phyloP scores from a whole-genome alignment of 2,888 invertebrate species.

The Timema cristinae region DNA sequence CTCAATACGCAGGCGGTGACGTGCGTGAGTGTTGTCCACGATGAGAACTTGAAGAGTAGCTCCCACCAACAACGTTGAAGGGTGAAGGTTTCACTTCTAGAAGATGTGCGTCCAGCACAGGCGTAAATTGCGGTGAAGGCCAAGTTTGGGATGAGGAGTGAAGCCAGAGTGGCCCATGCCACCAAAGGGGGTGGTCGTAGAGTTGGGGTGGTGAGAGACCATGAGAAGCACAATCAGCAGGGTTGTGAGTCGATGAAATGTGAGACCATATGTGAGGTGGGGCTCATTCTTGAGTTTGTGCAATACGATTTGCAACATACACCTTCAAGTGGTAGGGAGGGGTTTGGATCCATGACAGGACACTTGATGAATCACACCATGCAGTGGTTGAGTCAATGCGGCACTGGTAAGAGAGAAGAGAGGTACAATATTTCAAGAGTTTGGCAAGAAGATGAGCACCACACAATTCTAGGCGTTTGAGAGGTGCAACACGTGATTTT shows the following conservation, averaged over 20 bases:
- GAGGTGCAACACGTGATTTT: background rate
- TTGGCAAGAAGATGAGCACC: background rate
- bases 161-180: background rate
- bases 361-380: background rate
- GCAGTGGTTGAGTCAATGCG: background rate
- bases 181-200: background rate
- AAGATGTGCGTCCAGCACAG: too few species aligned
- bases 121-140: too few species aligned
- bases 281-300: background rate
- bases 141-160: background rate
- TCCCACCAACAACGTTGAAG: too few species aligned
- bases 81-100: too few species aligned
- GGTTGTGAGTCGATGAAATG: background rate
- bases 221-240: background rate
- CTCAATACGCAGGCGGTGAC: background rate
- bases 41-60: background rate
- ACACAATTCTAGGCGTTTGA: background rate
- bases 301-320: background rate
- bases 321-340: background rate
- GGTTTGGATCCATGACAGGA: conserved; percentile 1
- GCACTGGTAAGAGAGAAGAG: background rate
- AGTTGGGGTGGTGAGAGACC: background rate
- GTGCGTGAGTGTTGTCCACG: background rate
- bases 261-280: background rate
- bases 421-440: background rate